These are phyloP conservation scores for Syngnathus typhle DNA, from an alignment of 2,113 vertebrate genomes.

Conservation along the genomic window DNA sequence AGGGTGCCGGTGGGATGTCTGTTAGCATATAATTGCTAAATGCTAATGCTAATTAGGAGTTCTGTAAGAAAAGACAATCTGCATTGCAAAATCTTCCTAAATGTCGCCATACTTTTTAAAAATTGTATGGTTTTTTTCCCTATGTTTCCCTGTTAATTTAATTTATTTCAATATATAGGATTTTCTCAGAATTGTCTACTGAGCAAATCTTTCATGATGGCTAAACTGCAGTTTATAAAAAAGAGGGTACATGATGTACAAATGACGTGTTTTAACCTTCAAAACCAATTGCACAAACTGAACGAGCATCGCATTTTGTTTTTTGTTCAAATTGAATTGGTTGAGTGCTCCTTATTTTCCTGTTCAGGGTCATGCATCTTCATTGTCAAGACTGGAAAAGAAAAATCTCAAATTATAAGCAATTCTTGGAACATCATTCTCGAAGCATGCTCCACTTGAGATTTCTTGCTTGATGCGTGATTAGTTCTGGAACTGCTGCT, in stretches of 20 bases:
- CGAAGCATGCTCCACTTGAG: neutral
- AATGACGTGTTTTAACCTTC: neutral
- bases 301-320: neutral
- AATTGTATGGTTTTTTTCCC: neutral
- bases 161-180: too few species aligned
- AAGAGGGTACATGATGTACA: neutral
- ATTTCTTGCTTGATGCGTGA: neutral
- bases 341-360: neutral
- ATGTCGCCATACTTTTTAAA: neutral
- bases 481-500: slow-evolving; percentile 33
- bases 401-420: too few species aligned
- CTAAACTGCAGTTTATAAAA: too few species aligned
- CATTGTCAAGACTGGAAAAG: neutral
- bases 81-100: neutral
- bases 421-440: neutral
- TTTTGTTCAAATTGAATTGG: neutral
- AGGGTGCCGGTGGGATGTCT: slow-evolving; percentile 56
- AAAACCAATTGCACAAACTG: neutral
- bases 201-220: too few species aligned
- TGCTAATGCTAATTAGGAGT: slow-evolving; percentile 58
- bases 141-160: neutral
- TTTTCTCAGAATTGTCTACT: too few species aligned
- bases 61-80: slow-evolving; percentile 10
- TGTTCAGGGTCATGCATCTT: neutral
- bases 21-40: slow-evolving; percentile 72